Percentiles rank a stretch among this genome's conserved stretches.
phyloP scores from a whole-genome alignment of 1,140 invertebrate genomes.

The Sitobion miscanthi region DNA sequence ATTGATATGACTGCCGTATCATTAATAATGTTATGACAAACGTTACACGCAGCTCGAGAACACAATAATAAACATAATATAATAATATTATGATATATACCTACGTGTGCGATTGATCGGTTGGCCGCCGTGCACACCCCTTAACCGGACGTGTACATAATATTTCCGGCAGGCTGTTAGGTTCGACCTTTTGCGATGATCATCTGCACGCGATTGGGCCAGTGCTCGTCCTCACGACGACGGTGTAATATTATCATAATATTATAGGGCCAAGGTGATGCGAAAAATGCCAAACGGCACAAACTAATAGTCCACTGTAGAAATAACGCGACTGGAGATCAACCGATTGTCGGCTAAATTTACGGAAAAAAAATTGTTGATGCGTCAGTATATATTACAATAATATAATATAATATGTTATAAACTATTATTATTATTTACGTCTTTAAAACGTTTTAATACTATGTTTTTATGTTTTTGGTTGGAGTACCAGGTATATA shows the following conservation, averaged over 20 bases:
- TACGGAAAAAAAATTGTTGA: neutral
- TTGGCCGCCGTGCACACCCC: neutral
- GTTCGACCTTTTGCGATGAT: neutral
- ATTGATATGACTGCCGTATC: neutral
- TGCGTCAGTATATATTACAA: neutral
- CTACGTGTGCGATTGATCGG: neutral
- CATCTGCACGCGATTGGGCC: neutral
- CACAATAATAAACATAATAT: constrained; percentile 12
- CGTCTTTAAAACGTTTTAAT: neutral
- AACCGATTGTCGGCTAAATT: neutral
- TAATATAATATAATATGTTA: neutral
- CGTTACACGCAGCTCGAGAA: constrained; percentile 8
- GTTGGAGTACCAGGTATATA: no score
- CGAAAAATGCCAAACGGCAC: neutral
- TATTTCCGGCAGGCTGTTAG: neutral
- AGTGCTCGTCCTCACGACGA: neutral
- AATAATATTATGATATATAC: neutral
- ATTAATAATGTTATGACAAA: neutral
- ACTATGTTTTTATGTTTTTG: neutral
- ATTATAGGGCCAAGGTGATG: neutral
- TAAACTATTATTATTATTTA: neutral
- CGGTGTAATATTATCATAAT: neutral
- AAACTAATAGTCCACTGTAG: neutral
- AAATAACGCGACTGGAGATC: neutral
- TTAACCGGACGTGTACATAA: neutral